Evolutionary conservation across 2,797 vertebrate species (phyloP), one percentile per base, ranked within the genome.

Genomic region (Sebastes steindachneri): DNA sequence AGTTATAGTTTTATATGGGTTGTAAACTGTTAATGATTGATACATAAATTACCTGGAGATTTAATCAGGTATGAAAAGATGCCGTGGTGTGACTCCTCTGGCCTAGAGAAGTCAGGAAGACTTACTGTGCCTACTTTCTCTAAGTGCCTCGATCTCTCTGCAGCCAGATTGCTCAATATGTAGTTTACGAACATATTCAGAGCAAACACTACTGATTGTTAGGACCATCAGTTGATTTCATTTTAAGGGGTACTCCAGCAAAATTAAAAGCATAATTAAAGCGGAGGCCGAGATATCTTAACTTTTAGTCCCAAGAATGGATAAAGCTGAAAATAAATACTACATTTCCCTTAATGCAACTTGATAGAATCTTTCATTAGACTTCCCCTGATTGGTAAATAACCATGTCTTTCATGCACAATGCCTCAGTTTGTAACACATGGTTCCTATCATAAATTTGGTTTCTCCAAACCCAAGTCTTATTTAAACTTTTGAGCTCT

Each of bases 1-100:
- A 53, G 41, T 51, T 68, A 35, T 9, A 26, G 53, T 64, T 78
- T 82, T 74, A 75, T 75, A 15, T 29, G 73, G 68, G 41, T 58
- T 33, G 33, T 55, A 72, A 21, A 33, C 68, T 45, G 87, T 90
- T 81, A 88, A 85, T 89, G 62, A 90, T 88, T 89, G 37, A 69
- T 68, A 26, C 73, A 77, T 9, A 66, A 57, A 58, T 51, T 23
- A 66, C 62, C 51, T 55, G 51, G 26, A 65, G 45, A 35, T 51
- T 69, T 70, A 76, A 67, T 74, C 10, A 64, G 14, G 25, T 59
- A n/a, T 63, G 31, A 67, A 75, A 80, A 54, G 14, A 41, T 37
- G n/a, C 29, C 23, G 70, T 9, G 26, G 48, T 35, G n/a, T 12
- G 28, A 66, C 29, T 73, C 51, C 12, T 66, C 31, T 53, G 58